Evolutionary conservation across 2,888 invertebrate species (phyloP), one percentile per base, ranked within the genome.

Genomic region (Caenorhabditis sp.): DNA sequence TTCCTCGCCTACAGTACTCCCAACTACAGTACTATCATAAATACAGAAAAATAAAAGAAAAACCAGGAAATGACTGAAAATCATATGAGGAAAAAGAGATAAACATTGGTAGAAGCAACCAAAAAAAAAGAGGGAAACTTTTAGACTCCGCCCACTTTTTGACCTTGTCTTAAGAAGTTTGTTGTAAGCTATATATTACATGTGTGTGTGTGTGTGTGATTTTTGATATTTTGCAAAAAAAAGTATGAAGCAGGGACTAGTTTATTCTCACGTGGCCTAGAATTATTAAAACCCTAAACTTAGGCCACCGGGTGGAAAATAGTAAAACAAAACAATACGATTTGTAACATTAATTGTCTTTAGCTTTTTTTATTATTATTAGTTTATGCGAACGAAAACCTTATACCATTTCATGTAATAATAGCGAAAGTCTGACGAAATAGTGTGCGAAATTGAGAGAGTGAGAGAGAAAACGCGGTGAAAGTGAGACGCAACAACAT

Each of bases 101-200:
- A 43, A 3, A 43, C 43, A 17, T 43, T 43, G 43, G 43, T 17
- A 43, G 14, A 43, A 43, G 43, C 14, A 10, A 43, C 10, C 43
- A 14, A 43, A 43, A 43, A 43, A 43, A 43, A 43, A 43, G 14
- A 14, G 14, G 14, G 14, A 5, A 5, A 31, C 4, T 6, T 6
- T 31, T 31, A 31, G 31, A 17, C 43, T 43, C 43, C 43, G 43
- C 43, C 43, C 43, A 43, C 43, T 43, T 43, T 43, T 43, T 43
- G 43, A 43, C 43, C 43, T 43, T 43, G 43, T 43, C 43, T 43
- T 43, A 43, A 43, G 43, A 43, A 43, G 43, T 43, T 43, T 43
- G 43, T 43, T 43, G 43, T 43, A 43, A 43, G 43, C 43, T 10
- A 43, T 43, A 43, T 43, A 43, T 14, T n/a, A n/a, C n/a, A n/a